Base-by-base conservation (phyloP, 1,140 invertebrate species). In the Rhyzopertha dominica region DNA sequence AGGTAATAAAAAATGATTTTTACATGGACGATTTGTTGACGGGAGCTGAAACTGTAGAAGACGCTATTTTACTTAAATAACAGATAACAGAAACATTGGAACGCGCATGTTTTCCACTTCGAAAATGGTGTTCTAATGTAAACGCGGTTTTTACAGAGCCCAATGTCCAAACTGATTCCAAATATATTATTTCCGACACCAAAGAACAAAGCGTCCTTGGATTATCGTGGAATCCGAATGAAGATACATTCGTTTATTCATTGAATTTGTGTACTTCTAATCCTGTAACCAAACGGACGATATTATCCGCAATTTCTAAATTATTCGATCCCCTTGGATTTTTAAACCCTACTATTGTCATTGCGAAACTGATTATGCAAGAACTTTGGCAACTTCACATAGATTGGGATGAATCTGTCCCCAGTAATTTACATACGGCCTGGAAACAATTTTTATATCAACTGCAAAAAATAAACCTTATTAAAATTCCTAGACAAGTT, bases 271-370 rank as follows among this genome's bases (percentile, higher is more conserved):
- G 31, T 36, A 12, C 28, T 18, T 17, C 39, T 23, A 31, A 48
- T 8, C 38, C 35, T 12, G 25, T 58, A 10, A 71, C 61, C 10
- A 73, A 70, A 54, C 49, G 63, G 20, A 38, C 9, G 14, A 53
- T 73, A 7, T 37, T 72, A 32, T 67, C 66, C 8, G 49, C 56
- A 26, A 54, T 52, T 16, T 29, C 53, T 8, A 45, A 56, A 34
- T 51, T 74, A 18, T 74, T 67, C 49, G 72, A 74, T 52, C 71
- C 71, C 8, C 47, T 71, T 10, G 70, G 70, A 14, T 48, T 70
- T 10, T 14, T 71, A 8, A 48, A 55, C 18, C 68, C 71, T 16
- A 26, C 66, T 8, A 59, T 61, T 10, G 54, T 70, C 7, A 43
- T 39, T 10, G 55, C 57, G 16, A 74, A 74, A 56, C 54, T 68